A percentile compares a stretch with the other conserved stretches of the same genome.
phyloP scores from a whole-genome alignment of 2,797 vertebrate genomes.

The Taenioides sp. region DNA sequence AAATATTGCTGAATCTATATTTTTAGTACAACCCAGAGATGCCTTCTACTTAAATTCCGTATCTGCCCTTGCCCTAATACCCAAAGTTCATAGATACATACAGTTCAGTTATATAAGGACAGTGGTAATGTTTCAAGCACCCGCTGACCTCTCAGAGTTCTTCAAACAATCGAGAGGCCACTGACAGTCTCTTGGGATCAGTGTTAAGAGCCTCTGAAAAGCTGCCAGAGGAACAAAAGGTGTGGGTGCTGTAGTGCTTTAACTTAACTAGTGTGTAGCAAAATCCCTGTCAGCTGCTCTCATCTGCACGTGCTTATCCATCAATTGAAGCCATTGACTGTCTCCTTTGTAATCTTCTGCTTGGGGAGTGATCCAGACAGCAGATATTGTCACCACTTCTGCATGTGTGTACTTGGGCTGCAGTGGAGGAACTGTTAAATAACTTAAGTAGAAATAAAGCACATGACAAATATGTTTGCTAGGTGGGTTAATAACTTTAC shows the following conservation, averaged over 20 bases:
- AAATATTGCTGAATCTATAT: too few species aligned
- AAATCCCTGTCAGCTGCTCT: constrained; percentile 53
- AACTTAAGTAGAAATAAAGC: neutral
- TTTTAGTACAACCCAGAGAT: too few species aligned
- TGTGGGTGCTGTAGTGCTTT: constrained; percentile 61
- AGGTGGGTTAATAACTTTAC: too few species aligned
- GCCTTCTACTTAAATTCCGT: too few species aligned
- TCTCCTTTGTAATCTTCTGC: constrained; percentile 68
- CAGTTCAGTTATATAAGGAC: neutral
- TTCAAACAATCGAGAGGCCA: constrained; percentile 21
- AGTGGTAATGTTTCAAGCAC: neutral
- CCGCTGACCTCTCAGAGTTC: constrained; percentile 5
- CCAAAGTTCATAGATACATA: neutral
- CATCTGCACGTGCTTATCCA: constrained; percentile 77
- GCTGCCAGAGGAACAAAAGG: constrained; percentile 66
- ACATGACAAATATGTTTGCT: too few species aligned
- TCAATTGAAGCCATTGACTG: constrained; percentile 69
- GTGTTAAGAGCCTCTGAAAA: constrained; percentile 58
- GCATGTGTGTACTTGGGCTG: constrained; percentile 22
- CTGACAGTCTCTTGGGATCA: constrained; percentile 43
- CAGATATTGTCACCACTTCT: constrained; percentile 49
- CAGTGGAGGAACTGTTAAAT: neutral
- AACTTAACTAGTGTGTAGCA: constrained; percentile 67
- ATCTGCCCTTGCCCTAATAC: neutral
- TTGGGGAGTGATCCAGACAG: constrained; percentile 71